Conservation (phyloP, 2,113 vertebrate species). For the Cavia porcellus region DNA sequence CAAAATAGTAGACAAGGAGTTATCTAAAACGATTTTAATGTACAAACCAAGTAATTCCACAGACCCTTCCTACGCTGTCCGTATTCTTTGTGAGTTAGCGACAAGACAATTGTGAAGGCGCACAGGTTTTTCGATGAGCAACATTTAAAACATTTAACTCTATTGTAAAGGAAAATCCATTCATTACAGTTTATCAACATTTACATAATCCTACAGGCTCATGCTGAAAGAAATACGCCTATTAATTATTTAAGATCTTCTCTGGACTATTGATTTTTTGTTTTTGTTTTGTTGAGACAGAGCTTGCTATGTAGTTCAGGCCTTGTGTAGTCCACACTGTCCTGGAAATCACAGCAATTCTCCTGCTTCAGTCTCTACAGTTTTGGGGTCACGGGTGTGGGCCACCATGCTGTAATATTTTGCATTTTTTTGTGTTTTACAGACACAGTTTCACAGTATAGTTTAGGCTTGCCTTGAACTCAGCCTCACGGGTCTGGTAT, state of each 20-base stretch:
- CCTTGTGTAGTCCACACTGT: not conserved
- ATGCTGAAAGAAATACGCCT: conserved; percentile 1
- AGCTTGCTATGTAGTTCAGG: not conserved
- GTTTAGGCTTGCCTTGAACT: not conserved
- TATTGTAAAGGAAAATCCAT: conserved; percentile 42
- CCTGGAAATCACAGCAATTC: not conserved
- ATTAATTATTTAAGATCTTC: conserved; percentile 9
- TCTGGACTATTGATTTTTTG: not conserved
- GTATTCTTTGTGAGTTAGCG: conserved; percentile 56
- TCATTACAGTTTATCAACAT: not conserved
- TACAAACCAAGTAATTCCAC: conserved; percentile 51
- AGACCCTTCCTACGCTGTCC: not conserved
- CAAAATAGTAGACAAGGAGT: conserved; percentile 63
- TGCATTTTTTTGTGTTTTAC: not conserved
- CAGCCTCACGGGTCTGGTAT: not conserved
- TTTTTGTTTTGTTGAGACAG: not conserved
- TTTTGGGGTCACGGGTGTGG: not conserved
- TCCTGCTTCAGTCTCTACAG: not conserved
- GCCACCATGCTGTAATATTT: not conserved
- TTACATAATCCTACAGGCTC: conserved; percentile 8
- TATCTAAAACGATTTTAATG: conserved; percentile 57
- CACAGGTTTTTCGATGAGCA: not conserved
- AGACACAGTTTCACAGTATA: not conserved
- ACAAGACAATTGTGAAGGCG: conserved; percentile 33
- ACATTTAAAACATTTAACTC: conserved; percentile 38